Base-by-base conservation (phyloP, 2,113 vertebrate species). In the Lepisosteus oculatus region DNA sequence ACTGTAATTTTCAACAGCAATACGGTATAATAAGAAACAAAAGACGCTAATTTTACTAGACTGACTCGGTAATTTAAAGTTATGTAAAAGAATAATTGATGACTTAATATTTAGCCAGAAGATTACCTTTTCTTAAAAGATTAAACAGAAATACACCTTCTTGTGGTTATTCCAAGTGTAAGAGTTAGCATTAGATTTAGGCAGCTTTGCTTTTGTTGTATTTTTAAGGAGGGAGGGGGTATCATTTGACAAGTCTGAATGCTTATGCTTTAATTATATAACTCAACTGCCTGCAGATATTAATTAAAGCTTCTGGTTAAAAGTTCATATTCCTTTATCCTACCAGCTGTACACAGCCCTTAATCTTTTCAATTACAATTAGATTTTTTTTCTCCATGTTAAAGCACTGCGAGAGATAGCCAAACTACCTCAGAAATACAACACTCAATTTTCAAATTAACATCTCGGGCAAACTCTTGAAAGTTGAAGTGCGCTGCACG, bases 1-100 rank as follows among this genome's bases (percentile, higher is more conserved):
- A 90, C 85, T 83, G 86, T 89, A 91, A 92, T 93, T 89, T 89
- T 82, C 87, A 88, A 84, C 85, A 57, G 84, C 90, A 92, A 89
- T 90, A 85, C 79, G 85, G 83, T 86, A 87, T 90, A 90, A 90
- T 91, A 86, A 89, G 87, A 91, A 91, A 91, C 90, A 91, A 92
- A 91, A 86, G 85, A 78, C 83, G 87, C 89, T 91, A 91, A 93
- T 91, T 89, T 91, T 85, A 83, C 83, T 90, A 87, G 85, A 86
- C 86, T 87, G 88, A 92, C 89, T 91, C 83, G 81, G 89, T 93
- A 87, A 91, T 93, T 90, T 90, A 84, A 85, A 87, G 86, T 91
- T 91, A 90, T 88, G 87, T 84, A 86, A 91, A 86, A 84, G 85
- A 87, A 86, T 89, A 90, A 88, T 85, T 82, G 85, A 87, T 86